phyloP scores from a whole-genome alignment of 2,113 vertebrate species.

The Triplophysa dalaica region DNA sequence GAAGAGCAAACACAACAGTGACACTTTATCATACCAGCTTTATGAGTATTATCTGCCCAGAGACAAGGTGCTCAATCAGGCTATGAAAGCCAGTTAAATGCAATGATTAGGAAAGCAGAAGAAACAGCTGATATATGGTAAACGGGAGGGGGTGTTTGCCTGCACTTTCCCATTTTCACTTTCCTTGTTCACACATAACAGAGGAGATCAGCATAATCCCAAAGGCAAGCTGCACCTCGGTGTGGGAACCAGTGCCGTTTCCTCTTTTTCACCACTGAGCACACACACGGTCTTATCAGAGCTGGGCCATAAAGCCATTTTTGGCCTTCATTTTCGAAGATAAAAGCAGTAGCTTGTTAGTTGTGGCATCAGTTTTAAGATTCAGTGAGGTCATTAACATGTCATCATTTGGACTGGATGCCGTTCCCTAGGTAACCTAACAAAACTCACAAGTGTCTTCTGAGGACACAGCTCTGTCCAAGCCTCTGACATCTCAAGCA shows the following conservation, averaged over 20 bases:
- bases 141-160: conserved; percentile 63
- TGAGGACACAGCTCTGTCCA: conserved; percentile 55
- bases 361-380: conserved; percentile 77
- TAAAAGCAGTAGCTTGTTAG: conserved; percentile 81
- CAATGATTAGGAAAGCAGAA: conserved; percentile 57
- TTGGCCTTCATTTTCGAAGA: conserved; percentile 76
- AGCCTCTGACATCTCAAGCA: conserved; percentile 36
- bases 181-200: conserved; percentile 76
- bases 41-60: conserved; percentile 62
- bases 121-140: conserved; percentile 49
- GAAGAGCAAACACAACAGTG: conserved; percentile 49
- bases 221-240: conserved; percentile 76
- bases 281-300: conserved; percentile 81
- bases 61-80: conserved; percentile 52
- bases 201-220: conserved; percentile 78
- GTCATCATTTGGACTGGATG: conserved; percentile 78
- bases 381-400: conserved; percentile 78
- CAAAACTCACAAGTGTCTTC: conserved; percentile 70
- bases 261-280: conserved; percentile 66
- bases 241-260: conserved; percentile 89
- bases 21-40: conserved; percentile 63
- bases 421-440: conserved; percentile 73
- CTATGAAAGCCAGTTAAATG: conserved; percentile 61
- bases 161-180: conserved; percentile 69
- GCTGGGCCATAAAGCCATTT: conserved; percentile 84